Evolutionary conservation across 1,140 invertebrate species (phyloP).

Genomic region (Ditylenchus dipsaci): DNA sequence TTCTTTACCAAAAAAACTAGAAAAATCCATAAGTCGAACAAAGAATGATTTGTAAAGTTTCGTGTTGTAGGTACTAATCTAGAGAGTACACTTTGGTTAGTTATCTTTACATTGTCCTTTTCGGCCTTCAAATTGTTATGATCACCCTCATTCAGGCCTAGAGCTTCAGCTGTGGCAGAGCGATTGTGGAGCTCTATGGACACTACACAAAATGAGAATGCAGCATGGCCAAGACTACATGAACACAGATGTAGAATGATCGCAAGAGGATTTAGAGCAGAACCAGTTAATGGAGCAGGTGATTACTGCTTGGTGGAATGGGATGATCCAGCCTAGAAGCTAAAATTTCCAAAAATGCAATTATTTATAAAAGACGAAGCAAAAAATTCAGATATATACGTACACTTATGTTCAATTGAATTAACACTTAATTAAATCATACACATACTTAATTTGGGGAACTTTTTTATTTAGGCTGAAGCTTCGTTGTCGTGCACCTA

Average conservation of each 20-base stretch:
- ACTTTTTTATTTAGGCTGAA: too few species aligned
- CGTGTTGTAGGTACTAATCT: constrained; percentile 57
- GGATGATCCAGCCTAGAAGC: constrained; percentile 18
- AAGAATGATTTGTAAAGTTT: too few species aligned
- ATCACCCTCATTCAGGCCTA: constrained; percentile 9
- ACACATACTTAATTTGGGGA: too few species aligned
- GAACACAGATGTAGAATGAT: constrained; percentile 56
- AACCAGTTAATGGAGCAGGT: constrained; percentile 49
- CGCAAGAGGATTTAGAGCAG: constrained; percentile 45
- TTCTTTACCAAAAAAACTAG: too few species aligned
- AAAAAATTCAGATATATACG: neutral
- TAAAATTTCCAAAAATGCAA: neutral
- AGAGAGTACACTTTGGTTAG: constrained; percentile 55
- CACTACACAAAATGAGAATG: constrained; percentile 41
- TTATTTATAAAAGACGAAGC: neutral
- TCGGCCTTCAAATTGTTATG: neutral
- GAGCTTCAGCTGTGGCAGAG: constrained; percentile 36
- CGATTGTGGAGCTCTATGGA: constrained; percentile 67
- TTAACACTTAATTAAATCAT: too few species aligned
- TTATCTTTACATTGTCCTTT: neutral
- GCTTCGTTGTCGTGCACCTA: too few species aligned
- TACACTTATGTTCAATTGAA: too few species aligned
- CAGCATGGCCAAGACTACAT: constrained; percentile 55
- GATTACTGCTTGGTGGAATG: constrained; percentile 52
- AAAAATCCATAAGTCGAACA: too few species aligned